Evolutionary conservation across 2,888 invertebrate species (phyloP).

Genomic region (Zhengitettix transpicula): DNA sequence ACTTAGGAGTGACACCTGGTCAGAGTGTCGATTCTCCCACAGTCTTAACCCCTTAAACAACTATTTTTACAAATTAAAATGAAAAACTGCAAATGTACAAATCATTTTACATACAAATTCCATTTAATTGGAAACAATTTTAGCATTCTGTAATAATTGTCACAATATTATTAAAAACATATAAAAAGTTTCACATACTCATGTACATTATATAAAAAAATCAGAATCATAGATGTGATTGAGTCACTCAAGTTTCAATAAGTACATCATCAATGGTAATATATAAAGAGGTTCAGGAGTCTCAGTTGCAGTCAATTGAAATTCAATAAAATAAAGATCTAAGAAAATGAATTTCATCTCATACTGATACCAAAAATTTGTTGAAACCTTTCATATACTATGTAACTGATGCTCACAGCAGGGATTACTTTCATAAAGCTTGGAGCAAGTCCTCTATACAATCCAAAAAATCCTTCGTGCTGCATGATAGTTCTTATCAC

Average conservation of each 20-base stretch:
- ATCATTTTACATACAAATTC: too few species aligned
- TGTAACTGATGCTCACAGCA: slow-evolving; percentile 96
- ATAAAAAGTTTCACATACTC: too few species aligned
- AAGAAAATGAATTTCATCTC: slow-evolving; percentile 52
- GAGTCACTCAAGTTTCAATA: not conserved
- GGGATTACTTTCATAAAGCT: slow-evolving; percentile 97
- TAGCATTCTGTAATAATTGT: too few species aligned
- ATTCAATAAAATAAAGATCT: slow-evolving; percentile 7
- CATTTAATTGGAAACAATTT: too few species aligned
- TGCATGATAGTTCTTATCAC: slow-evolving; percentile 66
- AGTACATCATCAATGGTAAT: not conserved
- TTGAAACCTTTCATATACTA: slow-evolving; percentile 89
- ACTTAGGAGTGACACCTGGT: too few species aligned
- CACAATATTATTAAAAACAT: too few species aligned
- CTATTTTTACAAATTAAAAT: too few species aligned
- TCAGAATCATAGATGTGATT: not conserved
- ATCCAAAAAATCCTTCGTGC: slow-evolving; percentile 74
- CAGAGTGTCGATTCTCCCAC: too few species aligned
- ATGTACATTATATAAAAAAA: too few species aligned
- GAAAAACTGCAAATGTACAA: too few species aligned
- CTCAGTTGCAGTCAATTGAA: not conserved
- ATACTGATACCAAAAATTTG: slow-evolving; percentile 79
- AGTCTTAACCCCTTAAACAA: too few species aligned
- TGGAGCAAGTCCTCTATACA: slow-evolving; percentile 93
- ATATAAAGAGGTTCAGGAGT: not conserved